phyloP scores from a whole-genome alignment of 2,113 vertebrate genomes.

The Nannobrachium achirus region DNA sequence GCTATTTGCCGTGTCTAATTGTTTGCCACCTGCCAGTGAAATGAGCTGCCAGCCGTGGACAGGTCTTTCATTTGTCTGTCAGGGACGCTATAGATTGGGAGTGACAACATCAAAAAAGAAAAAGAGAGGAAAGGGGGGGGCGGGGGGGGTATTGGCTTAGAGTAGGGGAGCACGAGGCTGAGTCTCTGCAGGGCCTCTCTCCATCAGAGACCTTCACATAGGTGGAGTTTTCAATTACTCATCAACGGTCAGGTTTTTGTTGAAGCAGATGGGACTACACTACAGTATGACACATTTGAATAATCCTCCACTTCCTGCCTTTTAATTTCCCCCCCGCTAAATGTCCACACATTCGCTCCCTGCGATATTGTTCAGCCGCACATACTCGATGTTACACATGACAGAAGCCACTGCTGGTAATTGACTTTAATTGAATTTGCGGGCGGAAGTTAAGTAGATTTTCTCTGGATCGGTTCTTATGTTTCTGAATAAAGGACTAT shows the following conservation, averaged over 20 bases:
- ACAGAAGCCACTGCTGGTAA: conserved; percentile 19
- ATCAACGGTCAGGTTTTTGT: conserved; percentile 76
- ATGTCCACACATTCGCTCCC: conserved; percentile 21
- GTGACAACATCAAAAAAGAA: conserved; percentile 96
- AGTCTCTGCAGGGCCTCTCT: conserved; percentile 78
- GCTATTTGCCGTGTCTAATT: conserved; percentile 99
- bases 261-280: conserved; percentile 83
- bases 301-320: conserved; percentile 61
- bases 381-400: conserved; percentile 12
- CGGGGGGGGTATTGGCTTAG: conserved; percentile 31
- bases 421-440: conserved; percentile 49
- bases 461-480: conserved; percentile 1
- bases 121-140: conserved; percentile 67
- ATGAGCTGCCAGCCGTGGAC: conserved; percentile 94
- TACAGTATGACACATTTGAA: conserved; percentile 75
- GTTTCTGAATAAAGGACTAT: conserved; percentile 34
- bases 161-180: conserved; percentile 53
- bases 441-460: conserved; percentile 18
- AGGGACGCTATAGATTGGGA: conserved; percentile 88
- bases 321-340: not conserved
- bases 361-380: conserved; percentile 4
- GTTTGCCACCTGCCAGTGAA: conserved; percentile 99
- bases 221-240: conserved; percentile 84
- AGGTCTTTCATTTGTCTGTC: conserved; percentile 93
- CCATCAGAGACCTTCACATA: conserved; percentile 79